These are phyloP conservation scores for Atta cephalotes DNA, from an alignment of 1,140 invertebrate genomes.

Conservation along the genomic window DNA sequence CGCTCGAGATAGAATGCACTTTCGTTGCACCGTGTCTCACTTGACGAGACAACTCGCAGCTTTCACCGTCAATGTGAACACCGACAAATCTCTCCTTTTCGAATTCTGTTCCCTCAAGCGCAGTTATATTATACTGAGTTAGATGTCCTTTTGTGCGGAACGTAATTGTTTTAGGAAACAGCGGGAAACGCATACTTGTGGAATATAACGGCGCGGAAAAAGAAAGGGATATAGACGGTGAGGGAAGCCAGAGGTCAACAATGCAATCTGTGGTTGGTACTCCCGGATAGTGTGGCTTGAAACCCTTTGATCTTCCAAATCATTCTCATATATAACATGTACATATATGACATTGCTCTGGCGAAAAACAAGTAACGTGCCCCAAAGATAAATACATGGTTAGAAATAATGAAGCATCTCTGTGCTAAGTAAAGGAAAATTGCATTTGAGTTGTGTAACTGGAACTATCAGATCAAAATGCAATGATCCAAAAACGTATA, in stretches of 20 bases:
- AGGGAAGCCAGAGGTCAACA: not conserved
- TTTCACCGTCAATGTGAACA: not conserved
- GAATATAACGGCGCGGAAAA: not conserved
- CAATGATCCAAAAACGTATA: not conserved
- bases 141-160: not conserved
- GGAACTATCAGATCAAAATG: not conserved
- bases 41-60: not conserved
- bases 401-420: conserved; percentile 13
- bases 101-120: not conserved
- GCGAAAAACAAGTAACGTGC: not conserved
- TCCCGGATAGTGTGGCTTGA: not conserved
- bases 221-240: not conserved
- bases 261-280: conserved; percentile 11
- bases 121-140: conserved; percentile 16
- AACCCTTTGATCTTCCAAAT: conserved; percentile 42
- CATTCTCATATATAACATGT: not conserved
- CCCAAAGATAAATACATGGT: not conserved
- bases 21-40: not conserved
- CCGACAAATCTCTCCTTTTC: not conserved
- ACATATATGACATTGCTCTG: not conserved
- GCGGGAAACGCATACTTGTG: not conserved
- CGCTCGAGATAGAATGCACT: conserved; percentile 8
- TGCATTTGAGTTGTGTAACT: not conserved
- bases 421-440: not conserved
- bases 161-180: conserved; percentile 9